Evolutionary conservation across 2,888 invertebrate genomes (phyloP).

Genomic region (Hirtodrosophila cameraria): DNA sequence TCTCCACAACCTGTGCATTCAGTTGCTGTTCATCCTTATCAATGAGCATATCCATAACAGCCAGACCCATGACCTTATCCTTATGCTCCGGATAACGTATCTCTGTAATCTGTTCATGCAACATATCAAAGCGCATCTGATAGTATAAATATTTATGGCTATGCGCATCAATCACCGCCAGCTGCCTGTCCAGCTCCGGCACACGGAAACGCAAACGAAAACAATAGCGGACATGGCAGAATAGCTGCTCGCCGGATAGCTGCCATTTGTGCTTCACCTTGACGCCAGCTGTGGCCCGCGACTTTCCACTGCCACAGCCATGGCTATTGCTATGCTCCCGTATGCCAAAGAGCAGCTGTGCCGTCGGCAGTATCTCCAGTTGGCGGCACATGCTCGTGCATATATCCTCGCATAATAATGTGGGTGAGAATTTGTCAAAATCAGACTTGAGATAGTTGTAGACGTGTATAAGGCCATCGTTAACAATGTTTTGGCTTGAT

Average conservation of each 20-base stretch:
- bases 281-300: neutral
- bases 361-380: slow-evolving; percentile 90
- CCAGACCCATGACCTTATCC: slow-evolving; percentile 91
- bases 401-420: slow-evolving; percentile 87
- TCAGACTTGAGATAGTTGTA: slow-evolving; percentile 74
- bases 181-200: slow-evolving; percentile 77
- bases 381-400: slow-evolving; percentile 89
- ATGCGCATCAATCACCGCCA: slow-evolving; percentile 86
- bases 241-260: slow-evolving; percentile 87
- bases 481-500: slow-evolving; percentile 50
- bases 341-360: slow-evolving; percentile 91
- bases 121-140: slow-evolving; percentile 92
- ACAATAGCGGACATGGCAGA: slow-evolving; percentile 86
- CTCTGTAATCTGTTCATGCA: slow-evolving; percentile 91
- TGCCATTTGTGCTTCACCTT: slow-evolving; percentile 86
- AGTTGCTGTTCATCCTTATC: slow-evolving; percentile 91
- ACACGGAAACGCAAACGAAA: slow-evolving; percentile 93
- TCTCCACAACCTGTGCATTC: slow-evolving; percentile 88
- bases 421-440: slow-evolving; percentile 68
- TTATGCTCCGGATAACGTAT: slow-evolving; percentile 91
- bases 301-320: slow-evolving; percentile 7
- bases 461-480: slow-evolving; percentile 69
- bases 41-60: slow-evolving; percentile 94
- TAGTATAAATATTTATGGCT: slow-evolving; percentile 94
- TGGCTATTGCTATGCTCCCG: slow-evolving; percentile 85